phyloP scores from a whole-genome alignment of 1,140 invertebrate genomes.

The Caenorhabditis tropicalis region DNA sequence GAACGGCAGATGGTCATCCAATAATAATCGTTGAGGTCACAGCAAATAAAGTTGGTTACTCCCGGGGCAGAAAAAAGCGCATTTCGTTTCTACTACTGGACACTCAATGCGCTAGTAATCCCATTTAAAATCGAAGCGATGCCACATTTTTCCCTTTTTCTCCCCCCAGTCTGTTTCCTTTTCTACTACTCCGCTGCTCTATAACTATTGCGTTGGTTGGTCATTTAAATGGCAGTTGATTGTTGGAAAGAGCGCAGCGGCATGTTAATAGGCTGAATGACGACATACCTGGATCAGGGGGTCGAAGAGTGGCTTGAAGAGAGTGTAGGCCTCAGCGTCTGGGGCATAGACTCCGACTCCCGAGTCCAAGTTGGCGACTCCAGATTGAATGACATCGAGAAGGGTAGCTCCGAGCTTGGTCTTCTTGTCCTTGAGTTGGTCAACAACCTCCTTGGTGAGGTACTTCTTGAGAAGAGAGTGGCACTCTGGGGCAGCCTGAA shows the following conservation, averaged over 20 bases:
- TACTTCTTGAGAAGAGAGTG: slow-evolving; percentile 73
- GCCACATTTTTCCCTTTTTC: background rate
- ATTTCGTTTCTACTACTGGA: background rate
- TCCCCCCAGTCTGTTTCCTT: background rate
- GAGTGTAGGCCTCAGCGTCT: slow-evolving; percentile 88
- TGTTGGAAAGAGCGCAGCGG: slow-evolving; percentile 77
- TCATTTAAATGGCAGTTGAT: background rate
- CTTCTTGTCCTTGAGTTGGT: slow-evolving; percentile 69
- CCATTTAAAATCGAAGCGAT: background rate
- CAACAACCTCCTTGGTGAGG: slow-evolving; percentile 72
- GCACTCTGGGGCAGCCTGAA: slow-evolving; percentile 68
- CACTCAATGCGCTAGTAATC: slow-evolving; percentile 9
- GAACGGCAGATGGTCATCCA: slow-evolving; percentile 27
- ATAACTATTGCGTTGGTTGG: no score
- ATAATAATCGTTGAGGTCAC: slow-evolving; percentile 39
- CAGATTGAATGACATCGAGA: slow-evolving; percentile 71
- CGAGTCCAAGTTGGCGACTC: slow-evolving; percentile 79
- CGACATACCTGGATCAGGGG: slow-evolving; percentile 84
- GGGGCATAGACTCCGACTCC: slow-evolving; percentile 93
- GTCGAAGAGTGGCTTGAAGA: slow-evolving; percentile 88
- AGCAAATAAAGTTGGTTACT: background rate
- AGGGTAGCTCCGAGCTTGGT: slow-evolving; percentile 71
- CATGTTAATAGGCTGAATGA: background rate
- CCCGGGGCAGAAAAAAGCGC: background rate
- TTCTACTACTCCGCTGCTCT: background rate